phyloP scores from a whole-genome alignment of 2,113 vertebrate species.

The Laticauda laticaudata region DNA sequence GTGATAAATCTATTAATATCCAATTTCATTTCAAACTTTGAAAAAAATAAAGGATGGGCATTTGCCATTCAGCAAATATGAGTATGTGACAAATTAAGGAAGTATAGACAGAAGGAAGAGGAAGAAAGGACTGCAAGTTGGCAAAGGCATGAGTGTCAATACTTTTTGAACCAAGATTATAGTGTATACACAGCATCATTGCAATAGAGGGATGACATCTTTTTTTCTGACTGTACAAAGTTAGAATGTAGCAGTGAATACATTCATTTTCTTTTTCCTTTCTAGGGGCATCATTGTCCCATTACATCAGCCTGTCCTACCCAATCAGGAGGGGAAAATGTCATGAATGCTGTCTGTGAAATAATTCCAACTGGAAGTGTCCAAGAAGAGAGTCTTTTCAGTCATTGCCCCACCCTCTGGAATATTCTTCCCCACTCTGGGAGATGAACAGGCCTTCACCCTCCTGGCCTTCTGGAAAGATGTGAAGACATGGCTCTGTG shows the following conservation, averaged over 20 bases:
- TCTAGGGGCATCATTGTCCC: background rate
- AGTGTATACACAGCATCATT: background rate
- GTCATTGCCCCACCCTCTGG: background rate
- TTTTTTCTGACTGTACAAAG: background rate
- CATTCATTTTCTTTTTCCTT: background rate
- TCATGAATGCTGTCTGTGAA: background rate
- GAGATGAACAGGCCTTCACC: background rate
- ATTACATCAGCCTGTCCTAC: background rate
- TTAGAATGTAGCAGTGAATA: background rate
- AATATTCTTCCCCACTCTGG: background rate
- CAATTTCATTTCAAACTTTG: background rate
- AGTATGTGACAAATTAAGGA: background rate
- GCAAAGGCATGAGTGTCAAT: background rate
- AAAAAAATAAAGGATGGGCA: background rate
- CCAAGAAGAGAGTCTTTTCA: background rate
- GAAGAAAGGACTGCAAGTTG: background rate
- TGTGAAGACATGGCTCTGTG: too few relatives aligned
- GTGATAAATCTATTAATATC: conserved; percentile 32
- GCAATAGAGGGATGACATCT: background rate
- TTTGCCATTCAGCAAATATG: background rate
- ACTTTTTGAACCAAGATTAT: background rate
- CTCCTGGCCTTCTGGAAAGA: background rate
- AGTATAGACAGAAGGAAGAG: background rate
- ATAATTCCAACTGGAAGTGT: background rate
- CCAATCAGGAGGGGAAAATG: background rate